Evolutionary conservation across 2,888 invertebrate species (phyloP), one percentile per base, ranked within the genome.

Genomic region (Amphipoea lucens): DNA sequence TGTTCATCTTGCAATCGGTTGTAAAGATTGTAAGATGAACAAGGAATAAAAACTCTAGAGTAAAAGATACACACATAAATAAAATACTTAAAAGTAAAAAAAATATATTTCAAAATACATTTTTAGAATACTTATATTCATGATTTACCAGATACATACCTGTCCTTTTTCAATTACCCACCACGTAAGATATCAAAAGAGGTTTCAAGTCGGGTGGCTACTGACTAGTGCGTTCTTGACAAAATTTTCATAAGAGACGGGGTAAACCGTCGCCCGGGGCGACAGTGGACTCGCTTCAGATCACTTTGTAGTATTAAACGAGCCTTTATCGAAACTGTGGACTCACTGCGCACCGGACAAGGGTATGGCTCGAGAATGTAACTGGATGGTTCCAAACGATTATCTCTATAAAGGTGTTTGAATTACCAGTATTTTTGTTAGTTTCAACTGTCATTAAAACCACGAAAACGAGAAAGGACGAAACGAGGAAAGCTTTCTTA

Each of bases 251-350:
- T 94, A 95, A 93, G 94, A 93, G 93, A 87, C 77, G 82, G 91
- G 91, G 92, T 89, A 94, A 93, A 95, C 93, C 94, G 95, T 96
- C 91, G 96, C 96, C 91, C 92, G 82, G 94, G 93, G 96, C 96
- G 95, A 96, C 95, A 87, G 90, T 82, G 89, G 88, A 86, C 91
- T 89, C 91, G 91, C 92, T 93, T 86, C 89, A 93, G 92, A 93
- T 94, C 95, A 94, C 96, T 96, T 96, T 96, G 96, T 95, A 94
- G 93, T 92, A 93, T 95, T 96, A 95, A 94, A 93, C 92, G 93
- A 87, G 90, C 93, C 94, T 95, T 95, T 95, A 95, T 94, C 91
- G 92, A 90, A 91, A 90, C 91, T 88, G 86, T 88, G 82, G 86
- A 88, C 90, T 88, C 87, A 86, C 88, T 90, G 81, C 82, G 76